These are phyloP conservation scores for Echiichthys vipera DNA, from an alignment of 2,797 vertebrate genomes.

Conservation along the genomic window DNA sequence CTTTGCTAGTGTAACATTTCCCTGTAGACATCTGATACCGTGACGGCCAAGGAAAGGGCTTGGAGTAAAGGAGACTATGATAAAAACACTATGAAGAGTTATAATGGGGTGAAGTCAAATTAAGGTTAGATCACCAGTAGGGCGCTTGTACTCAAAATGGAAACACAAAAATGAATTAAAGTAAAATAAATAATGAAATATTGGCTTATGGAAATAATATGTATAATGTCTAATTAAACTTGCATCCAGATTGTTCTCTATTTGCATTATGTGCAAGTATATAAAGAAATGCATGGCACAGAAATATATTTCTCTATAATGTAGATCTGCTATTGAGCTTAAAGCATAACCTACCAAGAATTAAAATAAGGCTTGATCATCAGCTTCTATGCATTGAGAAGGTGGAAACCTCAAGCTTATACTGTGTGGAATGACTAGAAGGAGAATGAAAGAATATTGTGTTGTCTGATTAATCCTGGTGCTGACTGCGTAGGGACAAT, in stretches of 20 bases:
- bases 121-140: background rate
- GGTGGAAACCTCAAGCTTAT: background rate
- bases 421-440: background rate
- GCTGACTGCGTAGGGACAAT: background rate
- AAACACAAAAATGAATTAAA: slow-evolving; percentile 5
- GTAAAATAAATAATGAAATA: background rate
- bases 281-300: background rate
- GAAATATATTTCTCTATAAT: too few relatives aligned
- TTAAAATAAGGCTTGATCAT: slow-evolving; percentile 2
- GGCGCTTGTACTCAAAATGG: background rate
- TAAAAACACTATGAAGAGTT: slow-evolving; percentile 3
- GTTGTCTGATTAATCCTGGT: background rate
- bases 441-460: background rate
- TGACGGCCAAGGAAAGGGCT: slow-evolving; percentile 4
- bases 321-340: background rate
- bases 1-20: slow-evolving; percentile 52
- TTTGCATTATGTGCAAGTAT: slow-evolving; percentile 3
- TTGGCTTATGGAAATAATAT: background rate
- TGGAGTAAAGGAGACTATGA: slow-evolving; percentile 19
- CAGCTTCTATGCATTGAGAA: background rate
- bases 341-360: background rate
- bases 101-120: background rate
- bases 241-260: background rate
- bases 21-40: slow-evolving; percentile 40
- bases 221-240: background rate